Evolutionary conservation across 1,140 invertebrate species (phyloP).

Genomic region (Zaprionus inermis): DNA sequence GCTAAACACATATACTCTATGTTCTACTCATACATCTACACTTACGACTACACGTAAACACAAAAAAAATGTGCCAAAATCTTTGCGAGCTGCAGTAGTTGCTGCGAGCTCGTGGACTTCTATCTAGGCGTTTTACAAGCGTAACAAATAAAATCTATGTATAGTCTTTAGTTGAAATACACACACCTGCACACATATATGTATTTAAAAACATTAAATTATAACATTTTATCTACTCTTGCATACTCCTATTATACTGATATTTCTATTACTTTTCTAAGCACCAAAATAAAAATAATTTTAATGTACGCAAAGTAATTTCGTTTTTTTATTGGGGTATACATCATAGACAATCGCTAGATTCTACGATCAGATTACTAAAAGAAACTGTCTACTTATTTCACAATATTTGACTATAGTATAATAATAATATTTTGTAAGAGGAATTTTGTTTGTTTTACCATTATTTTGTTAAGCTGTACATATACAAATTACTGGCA

Average conservation of each 20-base stretch:
- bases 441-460: not conserved
- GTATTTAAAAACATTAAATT: constrained; percentile 38
- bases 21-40: constrained; percentile 18
- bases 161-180: constrained; percentile 56
- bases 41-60: constrained; percentile 36
- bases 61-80: constrained; percentile 67
- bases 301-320: constrained; percentile 36
- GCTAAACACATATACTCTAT: constrained; percentile 33
- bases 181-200: constrained; percentile 18
- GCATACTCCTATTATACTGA: constrained; percentile 28
- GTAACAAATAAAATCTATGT: constrained; percentile 47
- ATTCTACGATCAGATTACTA: not conserved
- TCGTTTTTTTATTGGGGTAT: not conserved
- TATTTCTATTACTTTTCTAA: constrained; percentile 57
- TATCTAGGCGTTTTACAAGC: constrained; percentile 21
- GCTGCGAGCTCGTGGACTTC: constrained; percentile 17
- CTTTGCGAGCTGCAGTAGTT: not conserved
- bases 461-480: not conserved
- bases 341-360: no score
- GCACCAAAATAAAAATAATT: constrained; percentile 51
- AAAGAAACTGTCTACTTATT: not conserved
- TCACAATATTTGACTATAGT: not conserved
- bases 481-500: not conserved
- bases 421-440: not conserved
- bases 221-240: constrained; percentile 57